Percentiles rank a stretch among this genome's conserved stretches.
Evolutionary conservation across 2,113 vertebrate genomes (phyloP).

Genomic region (Synodontis membranacea): DNA sequence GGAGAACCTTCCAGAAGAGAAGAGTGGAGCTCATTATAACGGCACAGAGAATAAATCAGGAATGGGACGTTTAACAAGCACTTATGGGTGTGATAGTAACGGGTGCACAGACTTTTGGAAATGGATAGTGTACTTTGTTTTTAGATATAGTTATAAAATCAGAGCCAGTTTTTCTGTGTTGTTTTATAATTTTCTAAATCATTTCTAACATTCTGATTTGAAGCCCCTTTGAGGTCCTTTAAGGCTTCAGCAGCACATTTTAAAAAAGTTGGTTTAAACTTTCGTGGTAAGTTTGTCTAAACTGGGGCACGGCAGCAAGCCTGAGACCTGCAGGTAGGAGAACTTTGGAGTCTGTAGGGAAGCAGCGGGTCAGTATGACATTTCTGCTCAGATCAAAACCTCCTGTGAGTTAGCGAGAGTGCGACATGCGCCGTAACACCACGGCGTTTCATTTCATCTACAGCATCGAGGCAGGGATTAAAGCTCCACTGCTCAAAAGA

Average conservation of each 20-base stretch:
- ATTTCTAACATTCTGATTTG: neutral
- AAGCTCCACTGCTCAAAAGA: neutral
- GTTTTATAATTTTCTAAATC: neutral
- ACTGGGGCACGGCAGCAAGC: conserved; percentile 3
- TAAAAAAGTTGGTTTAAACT: neutral
- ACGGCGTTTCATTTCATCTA: neutral
- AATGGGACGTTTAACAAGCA: neutral
- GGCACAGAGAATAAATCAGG: neutral
- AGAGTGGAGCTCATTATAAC: neutral
- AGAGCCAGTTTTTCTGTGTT: too few species aligned
- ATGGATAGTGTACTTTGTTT: neutral
- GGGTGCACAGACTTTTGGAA: neutral
- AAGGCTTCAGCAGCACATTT: neutral
- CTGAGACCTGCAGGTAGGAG: conserved; percentile 14
- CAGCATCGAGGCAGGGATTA: neutral
- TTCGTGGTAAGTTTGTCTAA: neutral
- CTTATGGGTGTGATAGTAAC: neutral
- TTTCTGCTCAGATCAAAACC: conserved; percentile 28
- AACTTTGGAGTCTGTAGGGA: neutral
- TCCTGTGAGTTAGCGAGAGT: neutral
- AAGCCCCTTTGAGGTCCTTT: neutral
- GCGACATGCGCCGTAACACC: neutral
- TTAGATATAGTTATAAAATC: too few species aligned
- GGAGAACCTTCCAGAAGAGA: neutral
- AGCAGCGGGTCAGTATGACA: conserved; percentile 13